Percentiles rank a stretch among this genome's conserved stretches.
These are phyloP conservation scores for Corvus moneduloides DNA, from an alignment of 2,113 vertebrate genomes.

Conservation along the genomic window DNA sequence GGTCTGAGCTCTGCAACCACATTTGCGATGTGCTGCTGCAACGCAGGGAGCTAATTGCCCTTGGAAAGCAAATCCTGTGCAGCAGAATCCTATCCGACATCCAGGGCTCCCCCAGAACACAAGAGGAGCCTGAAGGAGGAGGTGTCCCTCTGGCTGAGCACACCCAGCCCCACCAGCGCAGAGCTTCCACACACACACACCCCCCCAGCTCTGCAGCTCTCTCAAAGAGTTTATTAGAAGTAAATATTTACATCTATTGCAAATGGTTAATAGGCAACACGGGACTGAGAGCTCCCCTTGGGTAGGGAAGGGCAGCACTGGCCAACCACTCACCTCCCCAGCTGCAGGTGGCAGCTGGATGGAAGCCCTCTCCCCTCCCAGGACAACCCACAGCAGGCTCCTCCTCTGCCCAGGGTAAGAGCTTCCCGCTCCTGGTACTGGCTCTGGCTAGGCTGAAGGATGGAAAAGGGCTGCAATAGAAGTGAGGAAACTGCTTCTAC, in stretches of 20 bases:
- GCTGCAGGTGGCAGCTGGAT: neutral
- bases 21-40: neutral
- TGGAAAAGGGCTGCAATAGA: neutral
- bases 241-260: slow-evolving; percentile 76
- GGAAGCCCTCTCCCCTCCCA: neutral
- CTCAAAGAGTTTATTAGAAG: slow-evolving; percentile 73
- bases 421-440: neutral
- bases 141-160: neutral
- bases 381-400: neutral
- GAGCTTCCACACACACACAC: neutral
- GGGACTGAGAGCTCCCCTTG: slow-evolving; percentile 7
- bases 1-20: neutral
- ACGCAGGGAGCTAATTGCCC: neutral
- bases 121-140: neutral
- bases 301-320: neutral
- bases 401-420: neutral
- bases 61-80: neutral
- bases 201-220: neutral
- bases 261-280: slow-evolving; percentile 63
- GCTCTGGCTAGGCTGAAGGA: slow-evolving; percentile 13
- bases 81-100: neutral
- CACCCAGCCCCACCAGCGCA: neutral
- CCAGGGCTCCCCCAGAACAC: neutral
- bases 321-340: neutral
- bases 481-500: slow-evolving; percentile 5